Base-by-base conservation (phyloP, 2,888 invertebrate genomes). In the Platerodrilus igneus region DNA sequence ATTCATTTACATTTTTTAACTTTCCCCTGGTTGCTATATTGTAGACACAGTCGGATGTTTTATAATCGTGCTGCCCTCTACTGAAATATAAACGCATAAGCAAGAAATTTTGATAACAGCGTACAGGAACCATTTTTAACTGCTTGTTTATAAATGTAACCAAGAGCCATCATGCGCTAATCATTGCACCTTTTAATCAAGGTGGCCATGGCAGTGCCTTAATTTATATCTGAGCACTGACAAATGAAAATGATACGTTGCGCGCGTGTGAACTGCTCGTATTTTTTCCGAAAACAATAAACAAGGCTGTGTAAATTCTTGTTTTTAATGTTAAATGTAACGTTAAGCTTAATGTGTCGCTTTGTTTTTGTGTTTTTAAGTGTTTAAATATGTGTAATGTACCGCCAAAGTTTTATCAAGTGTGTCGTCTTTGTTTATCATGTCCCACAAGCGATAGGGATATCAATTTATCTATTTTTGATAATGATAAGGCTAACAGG, bases 361-460 rank as follows among this genome's bases (percentile, higher is more conserved):
- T 59, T 58, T 60, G 59, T 65, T 60, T 57, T 62, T 64, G 61
- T 59, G 62, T 65, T 60, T 57, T 58, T 59, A 54, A 55, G 72
- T 73, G 68, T 68, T 70, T 71, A 50, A 47, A 40, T 47, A 49
- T 49, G 50, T 48, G 49, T 48, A 82, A 82, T 79, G 83, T 88
- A 81, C 87, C 87, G 80, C 81, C 83, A 78, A 88, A 87, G 81
- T 88, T 86, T 78, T 86, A 86, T 79, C 86, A 86, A 81, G 83
- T 89, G 77, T 88, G 88, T 84, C 86, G 88, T 76, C 83, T 89
- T 80, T 89, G 88, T 81, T 83, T 89, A 81, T 86, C 86, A 74
- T 60, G 59, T 56, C 66, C 66, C 59, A 62, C 62, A 50, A 78
- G 79, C 71, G 74, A 73, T 72, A 75, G 74, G 77, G 83, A 83